These are phyloP conservation scores for Phortica variegata DNA, from an alignment of 1,140 invertebrate species.

Conservation along the genomic window DNA sequence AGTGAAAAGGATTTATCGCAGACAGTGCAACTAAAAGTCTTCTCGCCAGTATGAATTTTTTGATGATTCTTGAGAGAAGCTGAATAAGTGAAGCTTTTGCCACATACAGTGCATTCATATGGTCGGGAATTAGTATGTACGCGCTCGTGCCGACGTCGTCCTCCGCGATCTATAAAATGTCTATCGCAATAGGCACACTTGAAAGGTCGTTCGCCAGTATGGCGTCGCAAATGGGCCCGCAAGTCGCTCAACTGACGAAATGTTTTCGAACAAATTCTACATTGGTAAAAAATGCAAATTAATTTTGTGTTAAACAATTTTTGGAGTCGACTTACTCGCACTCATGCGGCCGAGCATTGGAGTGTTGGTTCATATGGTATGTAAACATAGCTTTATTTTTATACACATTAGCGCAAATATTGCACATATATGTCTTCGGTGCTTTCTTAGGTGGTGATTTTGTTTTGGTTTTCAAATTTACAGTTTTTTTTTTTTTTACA, in stretches of 20 bases:
- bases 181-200: conserved; percentile 46
- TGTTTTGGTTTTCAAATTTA: too few relatives aligned
- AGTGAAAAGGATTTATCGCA: conserved; percentile 44
- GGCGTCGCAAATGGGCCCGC: conserved; percentile 42
- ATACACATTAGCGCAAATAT: conserved; percentile 40
- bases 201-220: conserved; percentile 46
- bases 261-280: conserved; percentile 39
- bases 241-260: conserved; percentile 47
- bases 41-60: conserved; percentile 40
- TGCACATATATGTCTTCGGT: conserved; percentile 38
- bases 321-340: conserved; percentile 41
- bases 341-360: conserved; percentile 43
- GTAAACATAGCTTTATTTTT: conserved; percentile 32
- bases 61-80: conserved; percentile 47
- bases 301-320: background rate
- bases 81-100: conserved; percentile 62
- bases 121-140: conserved; percentile 64
- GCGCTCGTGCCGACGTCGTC: conserved; percentile 41
- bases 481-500: too few relatives aligned
- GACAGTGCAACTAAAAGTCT: conserved; percentile 42
- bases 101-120: conserved; percentile 62
- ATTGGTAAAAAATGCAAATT: background rate
- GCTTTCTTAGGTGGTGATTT: too few relatives aligned
- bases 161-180: conserved; percentile 46
- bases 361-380: conserved; percentile 38